Percentiles rank a stretch among this genome's conserved stretches.
These are phyloP conservation scores for Bucorvus abyssinicus DNA, from an alignment of 2,797 vertebrate genomes.

Conservation along the genomic window DNA sequence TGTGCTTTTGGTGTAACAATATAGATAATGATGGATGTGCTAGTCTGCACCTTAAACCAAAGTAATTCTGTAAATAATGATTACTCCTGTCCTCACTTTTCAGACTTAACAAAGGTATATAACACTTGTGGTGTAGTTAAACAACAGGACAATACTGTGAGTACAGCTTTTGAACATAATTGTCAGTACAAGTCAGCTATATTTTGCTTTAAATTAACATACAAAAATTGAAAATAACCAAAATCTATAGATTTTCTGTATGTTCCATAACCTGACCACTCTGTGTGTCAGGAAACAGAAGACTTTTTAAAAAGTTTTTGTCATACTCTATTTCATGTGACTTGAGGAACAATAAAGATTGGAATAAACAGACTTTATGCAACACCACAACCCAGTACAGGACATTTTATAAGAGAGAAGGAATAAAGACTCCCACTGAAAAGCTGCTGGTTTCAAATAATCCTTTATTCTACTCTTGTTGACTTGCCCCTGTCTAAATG, in stretches of 20 bases:
- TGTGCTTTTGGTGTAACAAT: neutral
- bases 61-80: neutral
- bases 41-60: neutral
- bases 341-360: neutral
- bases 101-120: neutral
- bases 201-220: neutral
- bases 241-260: neutral
- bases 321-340: neutral
- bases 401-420: slow-evolving; percentile 30
- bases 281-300: neutral
- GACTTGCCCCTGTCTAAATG: neutral
- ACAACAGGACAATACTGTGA: neutral
- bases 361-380: slow-evolving; percentile 7
- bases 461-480: slow-evolving; percentile 22
- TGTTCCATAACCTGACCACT: neutral
- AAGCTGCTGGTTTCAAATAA: slow-evolving; percentile 52
- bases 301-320: neutral
- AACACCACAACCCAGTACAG: neutral
- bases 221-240: neutral
- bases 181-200: neutral
- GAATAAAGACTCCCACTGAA: slow-evolving; percentile 33
- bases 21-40: neutral
- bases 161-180: neutral
- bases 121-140: neutral
- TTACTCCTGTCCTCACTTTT: neutral